phyloP scores from a whole-genome alignment of 1,140 invertebrate species.

The Armadillidium nasatum region DNA sequence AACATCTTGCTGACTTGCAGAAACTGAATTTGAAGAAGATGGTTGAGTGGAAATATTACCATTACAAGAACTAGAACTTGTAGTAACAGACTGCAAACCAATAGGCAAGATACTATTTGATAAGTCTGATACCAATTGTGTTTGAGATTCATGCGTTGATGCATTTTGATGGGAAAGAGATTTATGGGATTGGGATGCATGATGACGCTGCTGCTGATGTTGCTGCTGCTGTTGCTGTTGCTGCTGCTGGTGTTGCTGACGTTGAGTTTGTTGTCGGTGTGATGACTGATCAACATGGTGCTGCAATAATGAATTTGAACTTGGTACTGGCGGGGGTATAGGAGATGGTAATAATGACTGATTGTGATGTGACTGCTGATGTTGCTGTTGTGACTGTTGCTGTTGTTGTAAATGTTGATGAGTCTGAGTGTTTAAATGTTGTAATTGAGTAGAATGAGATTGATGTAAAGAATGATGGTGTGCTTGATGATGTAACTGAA shows the following conservation, averaged over 20 bases:
- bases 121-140: background rate
- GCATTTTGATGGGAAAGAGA: background rate
- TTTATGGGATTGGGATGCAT: background rate
- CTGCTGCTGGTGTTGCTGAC: background rate
- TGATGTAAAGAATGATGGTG: background rate
- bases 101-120: background rate
- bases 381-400: background rate
- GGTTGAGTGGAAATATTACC: background rate
- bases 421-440: background rate
- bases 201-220: background rate
- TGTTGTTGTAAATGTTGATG: background rate
- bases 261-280: background rate
- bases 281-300: background rate
- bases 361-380: background rate
- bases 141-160: background rate
- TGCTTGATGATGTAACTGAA: conserved; percentile 1
- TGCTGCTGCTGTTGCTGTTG: background rate
- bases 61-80: background rate
- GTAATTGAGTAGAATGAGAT: background rate
- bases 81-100: background rate
- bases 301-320: background rate
- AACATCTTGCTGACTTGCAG: background rate
- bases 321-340: background rate
- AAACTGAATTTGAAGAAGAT: background rate
- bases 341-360: background rate